Base-by-base conservation (phyloP, 35 echinoderm and acorn worm genomes). In the Lytechinus pictus region DNA sequence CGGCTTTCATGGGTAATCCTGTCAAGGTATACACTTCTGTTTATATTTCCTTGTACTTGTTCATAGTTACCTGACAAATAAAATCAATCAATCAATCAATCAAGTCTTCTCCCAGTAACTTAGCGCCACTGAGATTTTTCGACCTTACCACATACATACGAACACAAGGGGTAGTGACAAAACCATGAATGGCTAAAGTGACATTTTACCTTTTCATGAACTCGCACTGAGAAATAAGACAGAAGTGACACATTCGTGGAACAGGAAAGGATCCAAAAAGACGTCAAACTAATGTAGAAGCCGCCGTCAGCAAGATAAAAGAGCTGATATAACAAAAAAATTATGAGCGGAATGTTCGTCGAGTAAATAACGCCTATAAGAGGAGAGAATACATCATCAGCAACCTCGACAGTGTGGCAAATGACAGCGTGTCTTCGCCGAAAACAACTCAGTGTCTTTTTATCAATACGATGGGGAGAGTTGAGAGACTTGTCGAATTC, bases 321-420 rank as follows among this genome's bases (percentile, higher is more conserved):
- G 88, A 90, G 28, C 88, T 90, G 88, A 90, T 90, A 90, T 12
- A 90, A 8, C 88, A 90, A 27, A 9, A 90, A 90, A 52, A 90
- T 90, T 4, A 52, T 9, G 8, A 28, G 5, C 9, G 88, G 28
- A 90, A 90, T 21, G 88, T 90, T 90, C 13, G 88, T 33, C 29
- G 52, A 54, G 88, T 90, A 90, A 10, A 52, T 90, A 28, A 90
- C 29, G 24, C 9, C 88, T 8, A 10, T 10, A 9, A 90, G 14
- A 27, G 27, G 88, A 44, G 88, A 90, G 27, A 90, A 54, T 14
- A 54, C 27, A 44, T 44, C 28, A 54, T 90, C 88, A 19, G 88
- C 27, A 14, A 54, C 52, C 11, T 90, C 88, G 28, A 90, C 29
- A 24, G 88, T 52, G 29, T 54, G 88, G n/a, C 88, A 90, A 33